Evolutionary conservation across 2,888 invertebrate species (phyloP).

Genomic region (Pediacus dermestoides): DNA sequence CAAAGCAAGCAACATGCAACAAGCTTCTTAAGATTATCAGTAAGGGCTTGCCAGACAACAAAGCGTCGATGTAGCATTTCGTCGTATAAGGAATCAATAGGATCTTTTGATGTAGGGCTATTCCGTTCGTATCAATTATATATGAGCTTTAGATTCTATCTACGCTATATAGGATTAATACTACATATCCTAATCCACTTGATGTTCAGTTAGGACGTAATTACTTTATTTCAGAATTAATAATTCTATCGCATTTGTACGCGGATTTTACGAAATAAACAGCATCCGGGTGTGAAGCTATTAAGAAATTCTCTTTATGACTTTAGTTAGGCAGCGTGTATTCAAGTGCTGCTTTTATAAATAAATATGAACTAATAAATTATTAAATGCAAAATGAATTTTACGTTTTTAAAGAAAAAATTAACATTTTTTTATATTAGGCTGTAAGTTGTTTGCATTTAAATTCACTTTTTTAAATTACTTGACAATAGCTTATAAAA

Average conservation of each 20-base stretch:
- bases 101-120: slow-evolving; percentile 10
- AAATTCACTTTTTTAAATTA: no score
- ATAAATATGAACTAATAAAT: slow-evolving; percentile 14
- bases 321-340: slow-evolving; percentile 11
- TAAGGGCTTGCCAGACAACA: slow-evolving; percentile 9
- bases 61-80: slow-evolving; percentile 6
- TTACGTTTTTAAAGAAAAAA: no score
- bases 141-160: slow-evolving; percentile 2
- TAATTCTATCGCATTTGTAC: slow-evolving; percentile 40
- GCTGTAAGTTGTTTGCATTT: no score
- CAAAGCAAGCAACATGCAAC: no score
- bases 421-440: no score
- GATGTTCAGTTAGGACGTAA: slow-evolving; percentile 36
- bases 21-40: slow-evolving; percentile 7
- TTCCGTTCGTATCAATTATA: slow-evolving; percentile 9
- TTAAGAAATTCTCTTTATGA: slow-evolving; percentile 42
- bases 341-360: slow-evolving; percentile 12
- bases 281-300: slow-evolving; percentile 38
- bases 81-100: slow-evolving; percentile 9
- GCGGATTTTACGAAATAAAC: slow-evolving; percentile 42
- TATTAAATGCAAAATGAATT: no score
- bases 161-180: slow-evolving; percentile 21
- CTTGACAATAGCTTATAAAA: no score
- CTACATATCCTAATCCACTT: slow-evolving; percentile 29
- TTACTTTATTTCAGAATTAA: slow-evolving; percentile 42